Percentiles rank a stretch among this genome's conserved stretches.
These are phyloP conservation scores for Ciconia nigra DNA, from an alignment of 2,797 vertebrate species.

Conservation along the genomic window DNA sequence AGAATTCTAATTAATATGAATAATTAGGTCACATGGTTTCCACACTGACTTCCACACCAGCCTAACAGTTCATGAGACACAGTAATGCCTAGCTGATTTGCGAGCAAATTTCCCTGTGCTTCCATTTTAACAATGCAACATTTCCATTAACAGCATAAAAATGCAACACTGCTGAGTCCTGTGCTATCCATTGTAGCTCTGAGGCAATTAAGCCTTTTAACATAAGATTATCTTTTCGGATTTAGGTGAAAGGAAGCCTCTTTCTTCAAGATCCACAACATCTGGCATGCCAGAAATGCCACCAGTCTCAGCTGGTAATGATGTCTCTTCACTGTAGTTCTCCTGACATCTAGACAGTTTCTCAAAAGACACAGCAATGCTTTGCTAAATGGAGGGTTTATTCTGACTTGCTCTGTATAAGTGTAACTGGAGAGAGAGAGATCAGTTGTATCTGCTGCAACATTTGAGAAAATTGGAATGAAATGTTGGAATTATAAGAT, in stretches of 20 bases:
- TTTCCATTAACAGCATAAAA: neutral
- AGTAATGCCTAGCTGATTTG: neutral
- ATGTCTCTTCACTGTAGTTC: neutral
- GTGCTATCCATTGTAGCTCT: neutral
- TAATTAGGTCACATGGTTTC: neutral
- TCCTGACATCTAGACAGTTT: neutral
- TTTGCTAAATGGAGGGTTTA: neutral
- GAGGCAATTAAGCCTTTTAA: neutral
- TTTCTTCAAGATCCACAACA: neutral
- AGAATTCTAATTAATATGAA: neutral
- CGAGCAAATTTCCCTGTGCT: neutral
- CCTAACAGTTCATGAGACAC: neutral
- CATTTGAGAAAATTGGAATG: neutral
- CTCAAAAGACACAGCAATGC: neutral
- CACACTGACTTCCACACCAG: neutral
- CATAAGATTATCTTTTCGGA: neutral
- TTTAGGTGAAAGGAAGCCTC: slow-evolving; percentile 14
- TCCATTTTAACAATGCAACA: neutral
- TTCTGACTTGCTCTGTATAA: neutral
- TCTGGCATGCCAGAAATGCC: slow-evolving; percentile 4
- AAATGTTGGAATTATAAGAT: neutral
- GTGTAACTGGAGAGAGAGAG: neutral
- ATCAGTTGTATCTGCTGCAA: neutral
- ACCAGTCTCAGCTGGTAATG: slow-evolving; percentile 27
- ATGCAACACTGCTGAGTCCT: neutral